Evolutionary conservation across 2,113 vertebrate genomes (phyloP), one percentile per base, ranked within the genome.

Genomic region (Megaptera novaeangliae): DNA sequence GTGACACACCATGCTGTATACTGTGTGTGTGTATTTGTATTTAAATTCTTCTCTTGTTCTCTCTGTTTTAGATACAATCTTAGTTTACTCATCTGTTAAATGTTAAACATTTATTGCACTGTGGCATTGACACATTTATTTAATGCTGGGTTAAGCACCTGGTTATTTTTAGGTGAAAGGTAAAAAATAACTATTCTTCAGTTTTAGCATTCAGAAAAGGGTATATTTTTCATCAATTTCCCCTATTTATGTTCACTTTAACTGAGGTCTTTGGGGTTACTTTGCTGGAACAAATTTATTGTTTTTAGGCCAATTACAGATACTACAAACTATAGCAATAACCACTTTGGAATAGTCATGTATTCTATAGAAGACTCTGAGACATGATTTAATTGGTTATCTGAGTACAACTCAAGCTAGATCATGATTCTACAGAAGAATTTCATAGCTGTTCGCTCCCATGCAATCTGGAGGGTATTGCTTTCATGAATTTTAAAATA

Each of bases 181-280:
- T 88, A 41, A 91, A 77, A 95, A 82, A 44, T 77, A 83, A 97
- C 89, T 78, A 88, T 72, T 91, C 46, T 36, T 91, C 71, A 88
- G 55, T 81, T 94, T 93, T 84, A 95, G 66, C 39, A 49, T 77
- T 4, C 29, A 91, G 69, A 84, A 93, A 72, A 81, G 27, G 18
- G 68, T 63, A 39, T 41, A 69, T n/a, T 94, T 95, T 93, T 93
- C 34, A 94, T 93, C 59, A 91, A 5, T 81, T 88, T 46, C 29
- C n/a, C 4, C 29, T 93, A 77, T 36, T 97, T 77, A 94, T 57
- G 52, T 61, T 64, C 36, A 55, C 59, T n/a, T 95, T 95, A 55
- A 5, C 5, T 88, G 92, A 92, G 34, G 87, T 86, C 12, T 57
- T 81, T 72, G 88, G 66, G 11, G 69, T 94, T 98, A 88, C 69